Evolutionary conservation across 2,797 vertebrate genomes (phyloP), one percentile per base, ranked within the genome.

Genomic region (Enteromius trimaculatus): DNA sequence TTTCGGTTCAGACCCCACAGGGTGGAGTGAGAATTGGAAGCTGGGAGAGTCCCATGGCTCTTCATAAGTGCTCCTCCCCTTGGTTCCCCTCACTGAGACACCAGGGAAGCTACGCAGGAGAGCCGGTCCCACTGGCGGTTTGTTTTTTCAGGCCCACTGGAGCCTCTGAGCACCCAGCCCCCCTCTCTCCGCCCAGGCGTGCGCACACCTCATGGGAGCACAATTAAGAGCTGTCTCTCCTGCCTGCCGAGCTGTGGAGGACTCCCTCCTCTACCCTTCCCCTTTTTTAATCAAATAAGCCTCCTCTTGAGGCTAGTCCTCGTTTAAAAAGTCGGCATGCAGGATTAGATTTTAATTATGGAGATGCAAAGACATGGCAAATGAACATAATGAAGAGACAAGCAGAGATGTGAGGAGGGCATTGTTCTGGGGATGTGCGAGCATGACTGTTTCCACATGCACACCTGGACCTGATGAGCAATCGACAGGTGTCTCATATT

Each of bases 281-380:
- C 77, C 80, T 88, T 89, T 85, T 88, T 90, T 88, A 88, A 90
- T 90, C 89, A 88, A 87, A 89, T 86, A 88, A 88, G 80, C 74
- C 78, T 85, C 74, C 89, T 91, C 90, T 83, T 66, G 87, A 89
- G 90, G 85, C 85, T 82, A 86, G 81, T 84, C 86, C 87, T 90
- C 80, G 83, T 89, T 89, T 86, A 89, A 87, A 85, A 88, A 77
- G 81, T 85, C 87, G 75, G 82, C 86, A 80, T 84, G 75, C 86
- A 79, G 88, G 86, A 88, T 89, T 87, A 86, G 84, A 90, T 87
- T 86, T 89, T 90, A 90, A 90, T 87, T 88, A 90, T 87, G 82
- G 86, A 89, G 85, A 84, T 86, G 82, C 80, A 71, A 85, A 88
- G 83, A 80, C 85, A 84, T 68, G 77, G 64, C 77, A 88, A 86